phyloP scores from a whole-genome alignment of 2,888 invertebrate genomes.

The Marasmarcha lunaedactyla region DNA sequence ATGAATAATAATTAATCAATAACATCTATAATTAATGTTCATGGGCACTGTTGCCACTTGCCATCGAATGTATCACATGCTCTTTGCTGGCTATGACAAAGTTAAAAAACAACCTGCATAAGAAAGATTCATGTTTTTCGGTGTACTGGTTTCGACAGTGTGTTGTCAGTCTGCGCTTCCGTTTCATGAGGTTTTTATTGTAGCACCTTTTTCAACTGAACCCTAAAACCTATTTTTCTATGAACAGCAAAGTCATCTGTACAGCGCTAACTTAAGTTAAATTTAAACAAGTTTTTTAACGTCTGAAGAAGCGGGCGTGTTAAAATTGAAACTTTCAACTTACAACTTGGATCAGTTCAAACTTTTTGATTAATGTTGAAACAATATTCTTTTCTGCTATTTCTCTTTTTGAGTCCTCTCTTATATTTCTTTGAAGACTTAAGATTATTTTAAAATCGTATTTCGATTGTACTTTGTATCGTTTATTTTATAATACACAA shows the following conservation, averaged over 20 bases:
- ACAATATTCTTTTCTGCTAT: not conserved
- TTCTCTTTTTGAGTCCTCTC: not conserved
- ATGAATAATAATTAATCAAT: too few species aligned
- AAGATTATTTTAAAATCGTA: not conserved
- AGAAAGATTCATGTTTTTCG: too few species aligned
- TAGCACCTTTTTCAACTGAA: not conserved
- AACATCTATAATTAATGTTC: too few species aligned
- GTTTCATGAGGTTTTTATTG: too few species aligned
- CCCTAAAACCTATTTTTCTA: not conserved
- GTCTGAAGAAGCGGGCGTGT: conserved; percentile 5
- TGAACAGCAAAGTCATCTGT: conserved; percentile 14
- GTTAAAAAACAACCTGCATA: too few species aligned
- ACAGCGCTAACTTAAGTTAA: conserved; percentile 12
- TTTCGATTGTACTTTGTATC: not conserved
- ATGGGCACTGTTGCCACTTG: too few species aligned
- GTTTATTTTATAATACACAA: not conserved
- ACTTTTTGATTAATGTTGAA: conserved; percentile 6
- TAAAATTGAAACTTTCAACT: conserved; percentile 14
- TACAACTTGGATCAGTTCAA: conserved; percentile 5
- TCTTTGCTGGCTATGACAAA: too few species aligned
- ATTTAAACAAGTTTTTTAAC: conserved; percentile 16
- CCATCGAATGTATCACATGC: too few species aligned
- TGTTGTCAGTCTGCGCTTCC: too few species aligned
- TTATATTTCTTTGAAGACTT: not conserved
- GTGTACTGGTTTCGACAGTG: too few species aligned